These are phyloP conservation scores for Prionailurus viverrinus DNA, from an alignment of 2,113 vertebrate genomes.

Conservation along the genomic window DNA sequence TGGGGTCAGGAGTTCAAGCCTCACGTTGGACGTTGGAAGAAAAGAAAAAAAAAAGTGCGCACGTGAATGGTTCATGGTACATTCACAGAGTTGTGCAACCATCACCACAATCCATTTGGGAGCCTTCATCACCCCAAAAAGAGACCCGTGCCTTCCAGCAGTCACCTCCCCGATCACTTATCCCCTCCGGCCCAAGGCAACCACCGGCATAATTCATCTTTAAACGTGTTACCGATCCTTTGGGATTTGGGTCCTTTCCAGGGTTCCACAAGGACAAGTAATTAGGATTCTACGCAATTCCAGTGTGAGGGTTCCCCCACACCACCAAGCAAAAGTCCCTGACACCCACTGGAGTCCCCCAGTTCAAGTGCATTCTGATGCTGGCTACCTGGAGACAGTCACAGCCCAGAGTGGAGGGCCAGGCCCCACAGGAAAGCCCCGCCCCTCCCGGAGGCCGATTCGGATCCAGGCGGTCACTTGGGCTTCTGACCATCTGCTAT, in stretches of 20 bases:
- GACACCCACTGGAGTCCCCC: neutral
- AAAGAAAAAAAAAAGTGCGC: neutral
- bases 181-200: neutral
- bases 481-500: neutral
- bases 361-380: neutral
- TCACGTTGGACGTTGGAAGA: neutral
- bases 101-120: too few species aligned
- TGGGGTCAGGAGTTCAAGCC: neutral
- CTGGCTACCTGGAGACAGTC: neutral
- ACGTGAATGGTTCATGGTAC: neutral
- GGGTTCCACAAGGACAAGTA: neutral
- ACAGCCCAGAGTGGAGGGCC: too few species aligned
- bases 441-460: neutral
- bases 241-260: neutral
- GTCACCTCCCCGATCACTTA: neutral
- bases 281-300: accelerated
- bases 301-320: neutral
- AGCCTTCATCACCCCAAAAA: neutral
- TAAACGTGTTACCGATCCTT: neutral
- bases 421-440: too few species aligned
- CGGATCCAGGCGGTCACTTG: too few species aligned
- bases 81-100: neutral
- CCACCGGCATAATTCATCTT: neutral
- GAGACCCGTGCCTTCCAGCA: neutral
- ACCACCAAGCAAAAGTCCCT: neutral